Evolutionary conservation across 2,888 invertebrate genomes (phyloP).

Genomic region (Plebejus anna): DNA sequence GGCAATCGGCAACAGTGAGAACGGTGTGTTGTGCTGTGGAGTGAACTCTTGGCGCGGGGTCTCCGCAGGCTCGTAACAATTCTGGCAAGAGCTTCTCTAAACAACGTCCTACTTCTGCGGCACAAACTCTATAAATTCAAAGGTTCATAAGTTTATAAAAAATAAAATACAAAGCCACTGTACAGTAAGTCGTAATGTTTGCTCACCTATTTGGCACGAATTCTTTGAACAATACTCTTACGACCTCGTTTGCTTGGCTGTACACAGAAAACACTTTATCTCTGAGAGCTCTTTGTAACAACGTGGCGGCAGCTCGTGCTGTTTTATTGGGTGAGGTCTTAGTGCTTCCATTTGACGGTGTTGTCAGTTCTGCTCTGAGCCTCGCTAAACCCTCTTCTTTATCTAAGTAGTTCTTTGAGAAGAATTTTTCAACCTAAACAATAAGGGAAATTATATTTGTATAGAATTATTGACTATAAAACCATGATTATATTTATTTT

Average conservation of each 20-base stretch:
- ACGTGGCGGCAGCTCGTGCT: slow-evolving; percentile 88
- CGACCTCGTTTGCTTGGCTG: slow-evolving; percentile 90
- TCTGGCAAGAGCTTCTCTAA: slow-evolving; percentile 92
- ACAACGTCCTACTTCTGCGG: slow-evolving; percentile 89
- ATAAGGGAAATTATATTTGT: neutral
- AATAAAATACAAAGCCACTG: too few relatives aligned
- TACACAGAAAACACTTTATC: slow-evolving; percentile 95
- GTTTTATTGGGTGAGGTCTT: slow-evolving; percentile 86
- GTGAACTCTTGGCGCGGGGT: slow-evolving; percentile 91
- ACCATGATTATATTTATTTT: too few relatives aligned
- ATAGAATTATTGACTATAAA: neutral
- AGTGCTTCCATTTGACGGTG: slow-evolving; percentile 64
- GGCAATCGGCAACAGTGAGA: slow-evolving; percentile 90
- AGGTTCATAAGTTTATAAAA: too few relatives aligned
- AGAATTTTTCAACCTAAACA: slow-evolving; percentile 90
- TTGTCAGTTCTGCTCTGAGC: slow-evolving; percentile 70
- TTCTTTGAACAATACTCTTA: slow-evolving; percentile 88
- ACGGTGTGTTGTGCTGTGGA: slow-evolving; percentile 93
- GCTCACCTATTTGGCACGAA: slow-evolving; percentile 88
- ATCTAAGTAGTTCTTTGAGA: slow-evolving; percentile 93
- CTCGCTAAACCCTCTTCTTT: slow-evolving; percentile 92
- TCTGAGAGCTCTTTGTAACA: slow-evolving; percentile 88
- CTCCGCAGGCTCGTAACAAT: slow-evolving; percentile 90
- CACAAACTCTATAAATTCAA: slow-evolving; percentile 82
- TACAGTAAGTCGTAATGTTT: neutral